A percentile compares a stretch with the other conserved stretches of the same genome.
Conservation (phyloP, 2,888 invertebrate genomes). For the Zaprionus bogoriensis region DNA sequence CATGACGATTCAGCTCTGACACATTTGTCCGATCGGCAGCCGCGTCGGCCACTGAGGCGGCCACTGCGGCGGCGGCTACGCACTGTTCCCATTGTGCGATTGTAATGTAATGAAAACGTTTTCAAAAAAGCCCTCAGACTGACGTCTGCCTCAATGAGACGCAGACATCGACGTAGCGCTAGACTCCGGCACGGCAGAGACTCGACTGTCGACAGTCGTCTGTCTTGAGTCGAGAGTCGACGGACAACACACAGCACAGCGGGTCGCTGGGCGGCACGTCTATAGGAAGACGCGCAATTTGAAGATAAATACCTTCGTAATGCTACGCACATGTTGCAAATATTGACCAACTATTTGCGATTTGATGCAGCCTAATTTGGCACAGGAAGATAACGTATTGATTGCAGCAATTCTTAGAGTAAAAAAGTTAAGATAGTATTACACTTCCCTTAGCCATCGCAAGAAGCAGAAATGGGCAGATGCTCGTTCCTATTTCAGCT, state of each 20-base stretch:
- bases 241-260: constrained; percentile 30
- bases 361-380: constrained; percentile 60
- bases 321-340: constrained; percentile 47
- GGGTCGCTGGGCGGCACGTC: constrained; percentile 18
- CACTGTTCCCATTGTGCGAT: constrained; percentile 48
- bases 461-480: too few relatives aligned
- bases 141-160: constrained; percentile 40
- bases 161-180: neutral
- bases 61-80: constrained; percentile 59
- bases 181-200: too few relatives aligned
- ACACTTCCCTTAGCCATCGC: too few relatives aligned
- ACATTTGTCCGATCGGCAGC: constrained; percentile 81
- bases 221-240: constrained; percentile 1
- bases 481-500: too few relatives aligned
- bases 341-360: constrained; percentile 64
- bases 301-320: constrained; percentile 49
- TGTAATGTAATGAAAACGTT: constrained; percentile 68
- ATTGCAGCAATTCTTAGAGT: too few relatives aligned
- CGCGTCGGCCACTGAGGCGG: constrained; percentile 51
- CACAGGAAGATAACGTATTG: too few relatives aligned
- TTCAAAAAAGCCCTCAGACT: constrained; percentile 52
- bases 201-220: too few relatives aligned
- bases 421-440: too few relatives aligned
- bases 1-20: constrained; percentile 81
- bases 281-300: constrained; percentile 39